Conservation (phyloP, 1,140 invertebrate species). For the Bombyx mandarina region DNA sequence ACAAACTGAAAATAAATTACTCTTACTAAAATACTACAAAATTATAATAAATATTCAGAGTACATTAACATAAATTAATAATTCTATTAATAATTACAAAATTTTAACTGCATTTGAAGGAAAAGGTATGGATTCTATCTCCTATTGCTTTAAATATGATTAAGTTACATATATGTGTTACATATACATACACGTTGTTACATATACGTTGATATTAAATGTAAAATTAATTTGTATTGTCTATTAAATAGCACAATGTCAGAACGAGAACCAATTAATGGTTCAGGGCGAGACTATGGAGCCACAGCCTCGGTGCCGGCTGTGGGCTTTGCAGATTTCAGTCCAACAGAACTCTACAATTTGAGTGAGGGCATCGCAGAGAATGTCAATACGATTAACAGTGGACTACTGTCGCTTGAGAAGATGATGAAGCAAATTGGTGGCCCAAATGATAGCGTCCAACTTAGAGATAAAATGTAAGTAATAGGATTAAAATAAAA, state of each 20-base stretch:
- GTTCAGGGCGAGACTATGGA: constrained; percentile 69
- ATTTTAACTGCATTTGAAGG: no score
- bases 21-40: no score
- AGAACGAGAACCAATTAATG: constrained; percentile 51
- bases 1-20: no score
- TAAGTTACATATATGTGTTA: no score
- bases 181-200: no score
- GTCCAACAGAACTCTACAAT: constrained; percentile 81
- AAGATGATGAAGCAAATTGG: constrained; percentile 83
- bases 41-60: no score
- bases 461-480: constrained; percentile 59
- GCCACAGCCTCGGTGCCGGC: constrained; percentile 70
- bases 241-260: constrained; percentile 40
- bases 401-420: constrained; percentile 79
- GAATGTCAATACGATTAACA: constrained; percentile 84
- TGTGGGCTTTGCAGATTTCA: constrained; percentile 77
- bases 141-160: no score
- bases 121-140: no score
- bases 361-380: constrained; percentile 83
- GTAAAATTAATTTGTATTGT: neutral
- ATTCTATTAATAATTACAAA: no score
- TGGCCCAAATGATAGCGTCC: constrained; percentile 77
- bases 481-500: constrained; percentile 8
- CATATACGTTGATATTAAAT: no score
- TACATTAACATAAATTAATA: no score